Conservation (phyloP, 64 coral and sea anemone genomes). For the Hydrozoanthus tunicans region DNA sequence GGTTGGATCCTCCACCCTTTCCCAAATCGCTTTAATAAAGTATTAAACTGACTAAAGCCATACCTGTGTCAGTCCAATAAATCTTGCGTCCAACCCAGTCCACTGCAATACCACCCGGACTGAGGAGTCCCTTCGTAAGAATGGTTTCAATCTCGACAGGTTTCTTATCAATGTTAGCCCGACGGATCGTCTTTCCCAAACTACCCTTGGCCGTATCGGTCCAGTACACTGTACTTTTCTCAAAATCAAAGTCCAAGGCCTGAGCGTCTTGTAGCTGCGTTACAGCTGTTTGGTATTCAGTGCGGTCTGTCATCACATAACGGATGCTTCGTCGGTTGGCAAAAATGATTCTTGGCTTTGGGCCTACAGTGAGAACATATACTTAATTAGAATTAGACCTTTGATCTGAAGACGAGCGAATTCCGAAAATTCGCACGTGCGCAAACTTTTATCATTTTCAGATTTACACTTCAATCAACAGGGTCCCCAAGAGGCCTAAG, state of each 20-base stretch:
- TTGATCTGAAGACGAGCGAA: not conserved
- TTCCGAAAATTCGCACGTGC: too few relatives aligned
- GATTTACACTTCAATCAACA: too few relatives aligned
- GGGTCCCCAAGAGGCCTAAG: too few relatives aligned
- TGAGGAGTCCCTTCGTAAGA: not conserved
- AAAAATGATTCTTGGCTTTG: constrained; percentile 45
- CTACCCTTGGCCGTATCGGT: not conserved
- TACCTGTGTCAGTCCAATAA: constrained; percentile 57
- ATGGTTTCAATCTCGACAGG: constrained; percentile 43
- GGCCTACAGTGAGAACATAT: not conserved
- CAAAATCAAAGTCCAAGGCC: constrained; percentile 57
- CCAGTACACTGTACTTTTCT: constrained; percentile 51
- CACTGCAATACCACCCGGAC: constrained; percentile 23
- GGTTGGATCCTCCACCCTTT: too few relatives aligned
- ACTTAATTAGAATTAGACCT: too few relatives aligned
- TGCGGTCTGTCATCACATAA: constrained; percentile 49
- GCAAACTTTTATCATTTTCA: too few relatives aligned
- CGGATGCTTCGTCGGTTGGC: constrained; percentile 56
- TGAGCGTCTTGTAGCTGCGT: constrained; percentile 29
- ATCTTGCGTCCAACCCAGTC: constrained; percentile 48
- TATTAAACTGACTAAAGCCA: not conserved
- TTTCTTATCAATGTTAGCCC: constrained; percentile 11
- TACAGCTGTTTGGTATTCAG: not conserved
- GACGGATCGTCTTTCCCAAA: constrained; percentile 5
- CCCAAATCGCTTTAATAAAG: not conserved